phyloP scores from a whole-genome alignment of 2,113 vertebrate species.

The Menidia beryllina region DNA sequence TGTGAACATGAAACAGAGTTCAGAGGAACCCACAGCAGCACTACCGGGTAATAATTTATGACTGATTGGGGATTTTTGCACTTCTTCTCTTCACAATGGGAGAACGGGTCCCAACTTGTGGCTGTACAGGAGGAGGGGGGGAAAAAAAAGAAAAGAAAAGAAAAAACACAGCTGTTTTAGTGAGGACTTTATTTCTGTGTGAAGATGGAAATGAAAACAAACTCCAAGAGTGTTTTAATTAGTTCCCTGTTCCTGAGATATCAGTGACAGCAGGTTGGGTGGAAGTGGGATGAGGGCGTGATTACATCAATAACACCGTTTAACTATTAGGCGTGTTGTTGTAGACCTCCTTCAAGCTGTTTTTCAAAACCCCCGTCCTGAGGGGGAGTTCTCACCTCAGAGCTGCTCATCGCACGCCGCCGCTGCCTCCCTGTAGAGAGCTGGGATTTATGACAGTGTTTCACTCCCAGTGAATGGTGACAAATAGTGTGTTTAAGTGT shows the following conservation, averaged over 20 bases:
- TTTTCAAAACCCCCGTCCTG: constrained; percentile 73
- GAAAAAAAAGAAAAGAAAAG: constrained; percentile 10
- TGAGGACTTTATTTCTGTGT: constrained; percentile 68
- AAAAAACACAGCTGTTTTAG: constrained; percentile 55
- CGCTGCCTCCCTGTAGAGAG: constrained; percentile 52
- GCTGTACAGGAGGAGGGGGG: constrained; percentile 4
- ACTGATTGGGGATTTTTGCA: constrained; percentile 71
- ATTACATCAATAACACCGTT: constrained; percentile 75
- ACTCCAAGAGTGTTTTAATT: constrained; percentile 77
- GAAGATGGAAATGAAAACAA: constrained; percentile 73
- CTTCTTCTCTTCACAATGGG: constrained; percentile 58
- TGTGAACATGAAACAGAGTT: constrained; percentile 53
- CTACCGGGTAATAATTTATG: constrained; percentile 71
- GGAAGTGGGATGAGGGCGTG: constrained; percentile 56
- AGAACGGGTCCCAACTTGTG: constrained; percentile 66
- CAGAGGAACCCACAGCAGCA: constrained; percentile 56
- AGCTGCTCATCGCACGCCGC: constrained; percentile 53
- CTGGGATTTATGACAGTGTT: constrained; percentile 55
- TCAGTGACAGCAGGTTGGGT: constrained; percentile 68
- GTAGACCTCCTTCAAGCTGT: constrained; percentile 70
- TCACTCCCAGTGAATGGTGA: constrained; percentile 50
- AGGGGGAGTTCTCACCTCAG: constrained; percentile 64
- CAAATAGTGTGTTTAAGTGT: constrained; percentile 54
- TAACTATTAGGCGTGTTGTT: constrained; percentile 74
- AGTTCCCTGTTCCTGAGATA: constrained; percentile 76